Base-by-base conservation (phyloP, 2,797 vertebrate genomes). In the Cyclura pinguis region DNA sequence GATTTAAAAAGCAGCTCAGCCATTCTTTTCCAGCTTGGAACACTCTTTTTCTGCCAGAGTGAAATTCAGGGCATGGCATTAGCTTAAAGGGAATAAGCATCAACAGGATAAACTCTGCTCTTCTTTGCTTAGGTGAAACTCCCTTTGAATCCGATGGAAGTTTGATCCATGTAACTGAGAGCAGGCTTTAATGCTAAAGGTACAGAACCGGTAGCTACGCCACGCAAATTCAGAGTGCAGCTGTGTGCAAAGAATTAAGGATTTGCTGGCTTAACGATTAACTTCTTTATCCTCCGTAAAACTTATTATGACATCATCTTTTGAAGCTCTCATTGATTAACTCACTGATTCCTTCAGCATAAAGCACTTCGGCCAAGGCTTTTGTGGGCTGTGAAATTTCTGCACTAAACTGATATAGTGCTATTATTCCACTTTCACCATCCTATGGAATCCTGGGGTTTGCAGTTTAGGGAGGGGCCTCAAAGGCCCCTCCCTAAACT, bases 231-330 rank as follows among this genome's bases (percentile, higher is more conserved):
- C 92, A 0, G 0, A 93, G 78, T 90, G 38, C 82, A 91, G 47
- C 35, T 50, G 0, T 8, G 12, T 6, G 29, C 72, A 13, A 89
- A 91, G 93, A 90, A 93, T 84, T 80, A 91, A 90, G 42, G 92
- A 92, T 94, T 94, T 93, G 82, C 72, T 83, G 85, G 90, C 91
- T 93, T 93, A 92, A 92, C 83, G 86, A 62, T 89, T 96, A 89
- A 92, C 59, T 94, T 93, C 67, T 93, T 96, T 92, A 95, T 95
- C 86, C 92, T 92, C 93, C 90, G 92, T 93, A 93, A 91, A 94
- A 91, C 90, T 90, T 91, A 84, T 82, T 93, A 91, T 95, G 94
- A 93, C 94, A 94, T 96, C 93, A 94, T 83, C 91, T 94, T 84
- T 91, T 85, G 85, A 91, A 85, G 84, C 89, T 77, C 78, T 82